Conservation (phyloP, 2,797 vertebrate species). For the Xiphophorus birchmanni region DNA sequence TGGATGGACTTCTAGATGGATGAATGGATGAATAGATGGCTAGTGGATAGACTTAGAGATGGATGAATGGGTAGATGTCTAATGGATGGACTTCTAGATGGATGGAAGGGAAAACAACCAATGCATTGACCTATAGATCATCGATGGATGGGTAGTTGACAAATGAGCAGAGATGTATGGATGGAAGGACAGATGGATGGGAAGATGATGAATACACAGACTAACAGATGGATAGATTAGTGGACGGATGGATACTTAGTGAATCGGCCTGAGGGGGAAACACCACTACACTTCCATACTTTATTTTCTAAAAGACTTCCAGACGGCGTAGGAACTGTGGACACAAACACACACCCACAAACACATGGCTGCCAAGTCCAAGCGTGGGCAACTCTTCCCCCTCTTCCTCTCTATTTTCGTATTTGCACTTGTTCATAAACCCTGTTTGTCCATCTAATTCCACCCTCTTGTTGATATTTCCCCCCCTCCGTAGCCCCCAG, state of each 20-base stretch:
- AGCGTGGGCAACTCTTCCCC: constrained; percentile 27
- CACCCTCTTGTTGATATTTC: constrained; percentile 39
- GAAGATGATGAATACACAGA: not conserved
- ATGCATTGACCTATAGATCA: too few species aligned
- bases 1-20: too few species aligned
- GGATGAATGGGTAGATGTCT: not conserved
- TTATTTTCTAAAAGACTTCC: not conserved
- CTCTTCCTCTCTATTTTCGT: constrained; percentile 13
- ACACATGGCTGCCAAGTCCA: constrained; percentile 9
- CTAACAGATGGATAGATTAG: not conserved
- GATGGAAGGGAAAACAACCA: not conserved
- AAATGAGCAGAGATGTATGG: not conserved
- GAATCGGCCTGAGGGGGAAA: not conserved
- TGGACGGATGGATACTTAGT: not conserved
- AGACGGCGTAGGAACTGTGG: not conserved
- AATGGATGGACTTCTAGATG: not conserved
- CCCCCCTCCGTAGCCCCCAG: too few species aligned
- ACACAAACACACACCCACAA: constrained; percentile 17
- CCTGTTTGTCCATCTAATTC: constrained; percentile 56
- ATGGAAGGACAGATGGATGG: too few species aligned
- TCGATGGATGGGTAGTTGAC: not conserved
- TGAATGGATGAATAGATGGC: too few species aligned
- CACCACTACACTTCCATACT: not conserved
- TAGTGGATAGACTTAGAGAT: not conserved
- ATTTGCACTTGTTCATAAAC: constrained; percentile 40